Percentiles rank a stretch among this genome's conserved stretches.
phyloP scores from a whole-genome alignment of 2,797 vertebrate species.

The Lagorchestes hirsutus region DNA sequence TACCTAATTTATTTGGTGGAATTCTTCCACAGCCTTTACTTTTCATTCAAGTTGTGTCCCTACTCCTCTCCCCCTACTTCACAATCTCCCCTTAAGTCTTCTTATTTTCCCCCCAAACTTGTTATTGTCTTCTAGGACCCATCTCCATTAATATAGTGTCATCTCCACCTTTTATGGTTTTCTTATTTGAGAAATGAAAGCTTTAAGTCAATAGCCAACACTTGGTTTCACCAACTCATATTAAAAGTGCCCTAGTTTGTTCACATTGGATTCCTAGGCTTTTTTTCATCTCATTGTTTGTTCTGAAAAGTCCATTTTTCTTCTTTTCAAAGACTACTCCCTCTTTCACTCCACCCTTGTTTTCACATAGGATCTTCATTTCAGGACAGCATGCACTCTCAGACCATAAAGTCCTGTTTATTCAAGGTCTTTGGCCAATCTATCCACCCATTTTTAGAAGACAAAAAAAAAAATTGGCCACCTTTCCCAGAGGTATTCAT shows the following conservation, averaged over 20 bases:
- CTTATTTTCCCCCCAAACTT: not conserved
- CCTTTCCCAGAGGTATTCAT: slow-evolving; percentile 62
- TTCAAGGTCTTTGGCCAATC: slow-evolving; percentile 35
- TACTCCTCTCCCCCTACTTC: slow-evolving; percentile 1
- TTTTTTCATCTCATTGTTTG: slow-evolving; percentile 19
- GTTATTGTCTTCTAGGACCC: not conserved
- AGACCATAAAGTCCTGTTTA: slow-evolving; percentile 50
- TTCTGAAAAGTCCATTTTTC: slow-evolving; percentile 16
- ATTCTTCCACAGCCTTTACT: not conserved
- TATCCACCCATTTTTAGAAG: slow-evolving; percentile 42
- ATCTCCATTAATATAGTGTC: not conserved
- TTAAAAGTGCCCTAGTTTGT: not conserved
- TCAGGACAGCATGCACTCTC: slow-evolving; percentile 17
- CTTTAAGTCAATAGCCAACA: not conserved
- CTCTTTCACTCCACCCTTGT: slow-evolving; percentile 23
- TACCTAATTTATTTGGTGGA: not conserved
- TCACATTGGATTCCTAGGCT: not conserved
- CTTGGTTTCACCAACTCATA: not conserved
- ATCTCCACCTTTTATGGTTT: not conserved
- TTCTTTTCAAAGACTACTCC: slow-evolving; percentile 23
- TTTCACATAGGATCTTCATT: slow-evolving; percentile 51
- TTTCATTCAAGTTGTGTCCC: slow-evolving; percentile 11
- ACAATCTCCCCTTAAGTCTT: not conserved
- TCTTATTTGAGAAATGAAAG: not conserved
- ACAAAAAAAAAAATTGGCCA: slow-evolving; percentile 30